Conservation (phyloP, 2,888 invertebrate species). For the Mythimna vitellina region DNA sequence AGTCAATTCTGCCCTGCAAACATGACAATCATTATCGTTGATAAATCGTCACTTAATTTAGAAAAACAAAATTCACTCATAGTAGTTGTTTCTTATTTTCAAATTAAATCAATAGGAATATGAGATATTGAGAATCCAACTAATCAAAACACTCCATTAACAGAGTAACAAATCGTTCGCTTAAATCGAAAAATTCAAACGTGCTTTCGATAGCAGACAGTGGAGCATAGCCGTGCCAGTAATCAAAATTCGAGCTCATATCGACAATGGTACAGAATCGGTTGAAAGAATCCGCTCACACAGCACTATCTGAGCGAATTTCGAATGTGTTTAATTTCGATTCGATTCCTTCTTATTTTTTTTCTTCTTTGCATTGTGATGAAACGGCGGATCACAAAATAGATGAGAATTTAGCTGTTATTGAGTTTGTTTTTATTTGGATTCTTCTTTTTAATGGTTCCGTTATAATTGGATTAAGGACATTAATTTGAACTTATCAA, state of each 20-base stretch:
- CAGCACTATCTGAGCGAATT: conserved; percentile 60
- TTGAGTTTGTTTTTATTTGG: conserved; percentile 30
- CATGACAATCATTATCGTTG: neutral
- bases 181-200: conserved; percentile 41
- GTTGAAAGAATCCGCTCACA: conserved; percentile 53
- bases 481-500: neutral
- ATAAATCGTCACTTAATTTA: neutral
- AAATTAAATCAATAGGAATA: neutral
- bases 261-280: conserved; percentile 53
- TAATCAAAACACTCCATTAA: conserved; percentile 15
- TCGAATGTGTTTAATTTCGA: conserved; percentile 62
- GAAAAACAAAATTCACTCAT: neutral
- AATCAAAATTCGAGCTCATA: conserved; percentile 61
- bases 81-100: neutral
- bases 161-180: conserved; percentile 3
- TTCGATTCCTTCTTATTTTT: conserved; percentile 64
- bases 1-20: too few relatives aligned
- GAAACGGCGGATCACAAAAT: conserved; percentile 49
- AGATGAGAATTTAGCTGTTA: conserved; percentile 46
- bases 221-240: conserved; percentile 30
- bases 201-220: conserved; percentile 26
- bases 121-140: neutral
- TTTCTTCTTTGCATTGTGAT: conserved; percentile 57
- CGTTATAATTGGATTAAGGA: conserved; percentile 18
- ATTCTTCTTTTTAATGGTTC: conserved; percentile 9